Base-by-base conservation (phyloP, 2,888 invertebrate genomes). In the Parnassius orleans region DNA sequence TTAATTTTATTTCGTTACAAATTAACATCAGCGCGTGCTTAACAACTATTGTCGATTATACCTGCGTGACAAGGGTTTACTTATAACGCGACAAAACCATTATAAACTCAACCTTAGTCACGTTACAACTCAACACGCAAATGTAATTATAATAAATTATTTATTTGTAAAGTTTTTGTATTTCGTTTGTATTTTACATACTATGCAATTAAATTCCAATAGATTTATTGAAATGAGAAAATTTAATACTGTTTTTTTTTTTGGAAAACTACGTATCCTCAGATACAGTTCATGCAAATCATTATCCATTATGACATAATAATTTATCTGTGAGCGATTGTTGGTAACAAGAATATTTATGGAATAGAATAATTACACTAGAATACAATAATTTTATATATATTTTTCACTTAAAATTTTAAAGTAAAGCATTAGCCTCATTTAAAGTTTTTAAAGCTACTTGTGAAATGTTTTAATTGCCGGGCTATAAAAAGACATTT, bases 71-170 rank as follows among this genome's bases (percentile, higher is more conserved):
- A 63, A 56, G 42, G 59, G 51, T 52, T 15, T 56, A 63, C 46
- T 55, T 10, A 47, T 58, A 63, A 59, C 55, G 59, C 55, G 46
- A 63, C 58, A 44, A 63, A 63, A 55, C 63, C 58, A 55, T 63
- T 59, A 63, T 56, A 55, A 62, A 53, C n/a, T 55, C 44, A 33
- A 63, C 55, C 42, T 33, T 41, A 14, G 46, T 9, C 14, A 14
- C 48, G 33, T 33, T 3, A 48, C 48, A 19, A 41, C 9, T 24
- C 14, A 10, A 48, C 63, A 59, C 63, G 63, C 63, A 52, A 46
- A n/a, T 46, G 55, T 59, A 15, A 47, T 47, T 47, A 52, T n/a
- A 57, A 53, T 57, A 54, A 63, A 58, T 54, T 42, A 54, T 48
- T 10, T 56, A 47, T 33, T 24, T n/a, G n/a, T 47, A 9, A n/a